Base-by-base conservation (phyloP, 2,888 invertebrate genomes). In the Bombylius discolor region DNA sequence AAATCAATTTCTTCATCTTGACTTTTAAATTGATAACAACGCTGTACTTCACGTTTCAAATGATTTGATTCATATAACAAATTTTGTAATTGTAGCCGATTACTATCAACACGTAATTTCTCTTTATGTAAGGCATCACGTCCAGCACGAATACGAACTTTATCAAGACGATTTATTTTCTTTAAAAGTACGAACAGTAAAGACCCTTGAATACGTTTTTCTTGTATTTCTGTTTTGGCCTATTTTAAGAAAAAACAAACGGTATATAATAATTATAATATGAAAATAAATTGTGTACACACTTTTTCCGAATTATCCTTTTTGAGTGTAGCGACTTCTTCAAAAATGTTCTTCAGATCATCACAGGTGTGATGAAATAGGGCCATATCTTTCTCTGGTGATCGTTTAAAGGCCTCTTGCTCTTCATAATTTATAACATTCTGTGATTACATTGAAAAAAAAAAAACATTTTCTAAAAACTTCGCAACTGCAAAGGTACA, bases 1-100 rank as follows among this genome's bases (percentile, higher is more conserved):
- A 97, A 77, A 66, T 93, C 88, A 65, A 97, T 92, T 67, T 87
- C 87, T 74, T 95, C 92, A 79, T 96, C 94, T 71, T 91, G 90
- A 11, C 95, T 95, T 69, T 92, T 95, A 70, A 95, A 96, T 68
- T 95, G 91, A 58, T 93, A 80, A 68, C 96, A 96, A 67, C 93
- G 92, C 31, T 88, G 84, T n/a, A 93, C 92, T 79, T 97, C 96
- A 64, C 92, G 91, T 63, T 92, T 87, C 31, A 97, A 77, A 76
- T 97, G 94, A 68, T 91, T 87, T 9, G 90, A 86, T 78, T 97
- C 97, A 71, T 97, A 97, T 6, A 95, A 76, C 52, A 97, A 78
- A 76, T 97, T 97, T 74, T 97, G 95, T 55, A 95, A 77, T 64
- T 91, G 88, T 52, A 97, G 75, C 68, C 95, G 89, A 63, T 89